Evolutionary conservation across 2,888 invertebrate species (phyloP).

Genomic region (Sarcophaga caerulescens): DNA sequence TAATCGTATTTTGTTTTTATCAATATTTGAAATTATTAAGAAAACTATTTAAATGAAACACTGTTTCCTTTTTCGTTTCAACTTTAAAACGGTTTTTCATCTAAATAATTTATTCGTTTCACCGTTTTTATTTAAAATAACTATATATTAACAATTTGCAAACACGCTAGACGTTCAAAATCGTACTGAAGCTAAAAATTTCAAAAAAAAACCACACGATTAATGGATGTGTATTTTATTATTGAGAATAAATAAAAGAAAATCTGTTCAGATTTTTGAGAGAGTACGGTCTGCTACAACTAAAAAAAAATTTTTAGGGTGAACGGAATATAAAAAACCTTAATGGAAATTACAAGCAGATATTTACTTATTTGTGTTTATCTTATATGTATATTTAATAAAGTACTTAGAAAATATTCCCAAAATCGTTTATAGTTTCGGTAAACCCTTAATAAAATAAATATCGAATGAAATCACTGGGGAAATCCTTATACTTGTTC

Average conservation of each 20-base stretch:
- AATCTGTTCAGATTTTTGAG: constrained; percentile 16
- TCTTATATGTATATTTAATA: too few species aligned
- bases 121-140: constrained; percentile 23
- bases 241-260: constrained; percentile 29
- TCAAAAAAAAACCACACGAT: constrained; percentile 35
- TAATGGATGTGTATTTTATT: constrained; percentile 36
- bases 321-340: not conserved
- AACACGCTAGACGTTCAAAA: constrained; percentile 64
- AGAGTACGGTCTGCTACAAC: constrained; percentile 32
- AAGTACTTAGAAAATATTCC: too few species aligned
- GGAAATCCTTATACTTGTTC: constrained; percentile 48
- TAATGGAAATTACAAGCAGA: too few species aligned
- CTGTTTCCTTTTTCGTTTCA: constrained; percentile 30
- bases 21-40: constrained; percentile 22
- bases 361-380: too few species aligned
- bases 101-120: constrained; percentile 6
- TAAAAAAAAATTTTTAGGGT: constrained; percentile 36
- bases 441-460: constrained; percentile 17
- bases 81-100: constrained; percentile 24
- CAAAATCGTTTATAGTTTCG: not conserved
- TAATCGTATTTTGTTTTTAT: constrained; percentile 13
- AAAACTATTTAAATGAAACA: constrained; percentile 17
- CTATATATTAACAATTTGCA: constrained; percentile 49
- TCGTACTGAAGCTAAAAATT: constrained; percentile 63
- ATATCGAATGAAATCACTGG: constrained; percentile 41